phyloP scores from a whole-genome alignment of 2,797 vertebrate species.

The Alauda arvensis region DNA sequence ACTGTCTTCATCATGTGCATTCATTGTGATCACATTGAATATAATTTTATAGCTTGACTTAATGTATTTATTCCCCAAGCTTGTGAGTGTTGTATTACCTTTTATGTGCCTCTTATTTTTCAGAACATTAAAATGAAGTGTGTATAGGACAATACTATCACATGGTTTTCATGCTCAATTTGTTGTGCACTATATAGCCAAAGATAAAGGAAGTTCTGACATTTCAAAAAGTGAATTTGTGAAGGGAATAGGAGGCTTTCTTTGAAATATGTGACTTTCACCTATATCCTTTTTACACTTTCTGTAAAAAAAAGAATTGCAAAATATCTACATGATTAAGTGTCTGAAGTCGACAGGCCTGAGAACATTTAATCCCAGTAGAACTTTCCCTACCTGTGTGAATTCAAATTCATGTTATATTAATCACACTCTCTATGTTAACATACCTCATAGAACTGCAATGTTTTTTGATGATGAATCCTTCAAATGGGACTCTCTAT shows the following conservation, averaged over 20 bases:
- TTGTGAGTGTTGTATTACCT: background rate
- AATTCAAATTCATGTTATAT: constrained; percentile 22
- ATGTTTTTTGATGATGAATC: constrained; percentile 12
- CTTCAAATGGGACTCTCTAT: background rate
- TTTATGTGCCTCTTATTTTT: background rate
- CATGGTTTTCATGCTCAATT: background rate
- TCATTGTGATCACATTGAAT: background rate
- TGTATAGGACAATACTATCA: background rate
- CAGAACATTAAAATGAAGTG: background rate
- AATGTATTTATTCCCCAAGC: background rate
- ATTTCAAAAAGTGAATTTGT: background rate
- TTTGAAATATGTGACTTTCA: background rate
- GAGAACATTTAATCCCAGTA: constrained; percentile 19
- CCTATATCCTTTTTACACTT: background rate
- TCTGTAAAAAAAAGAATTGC: background rate
- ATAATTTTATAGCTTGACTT: background rate
- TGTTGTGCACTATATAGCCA: background rate
- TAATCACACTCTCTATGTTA: constrained; percentile 4
- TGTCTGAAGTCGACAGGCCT: background rate
- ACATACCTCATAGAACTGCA: background rate
- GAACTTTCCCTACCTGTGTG: background rate
- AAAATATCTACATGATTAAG: constrained; percentile 16
- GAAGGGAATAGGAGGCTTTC: background rate
- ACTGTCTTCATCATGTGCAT: background rate
- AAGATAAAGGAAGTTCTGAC: background rate